A percentile compares a stretch with the other conserved stretches of the same genome.
Evolutionary conservation across 2,797 vertebrate genomes (phyloP).

Genomic region (Lerista edwardsae): DNA sequence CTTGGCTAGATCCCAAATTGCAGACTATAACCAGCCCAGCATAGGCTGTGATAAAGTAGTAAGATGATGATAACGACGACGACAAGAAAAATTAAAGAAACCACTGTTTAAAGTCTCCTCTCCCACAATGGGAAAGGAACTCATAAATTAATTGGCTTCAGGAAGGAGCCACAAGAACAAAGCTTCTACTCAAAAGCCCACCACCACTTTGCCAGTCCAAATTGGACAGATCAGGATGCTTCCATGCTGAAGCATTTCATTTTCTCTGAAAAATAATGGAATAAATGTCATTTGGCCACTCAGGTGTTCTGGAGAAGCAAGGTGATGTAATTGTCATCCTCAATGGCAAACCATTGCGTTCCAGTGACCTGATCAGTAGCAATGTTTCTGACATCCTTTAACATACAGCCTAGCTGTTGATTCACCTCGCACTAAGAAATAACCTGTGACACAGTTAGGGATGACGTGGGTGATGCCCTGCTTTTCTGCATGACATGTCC

Average conservation of each 20-base stretch:
- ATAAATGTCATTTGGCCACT: not conserved
- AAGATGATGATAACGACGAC: no score
- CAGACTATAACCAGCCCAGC: no score
- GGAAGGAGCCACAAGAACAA: conserved; percentile 1
- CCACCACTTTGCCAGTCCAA: not conserved
- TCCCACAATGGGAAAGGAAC: no score
- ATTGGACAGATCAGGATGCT: not conserved
- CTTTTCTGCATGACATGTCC: not conserved
- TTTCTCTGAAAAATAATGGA: not conserved
- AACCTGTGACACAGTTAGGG: not conserved
- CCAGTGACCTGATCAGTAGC: not conserved
- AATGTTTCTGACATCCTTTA: not conserved
- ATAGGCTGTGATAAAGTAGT: no score
- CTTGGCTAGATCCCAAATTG: no score
- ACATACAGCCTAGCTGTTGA: not conserved
- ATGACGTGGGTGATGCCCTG: not conserved
- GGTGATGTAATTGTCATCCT: no score
- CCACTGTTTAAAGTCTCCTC: no score
- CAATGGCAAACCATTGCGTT: not conserved
- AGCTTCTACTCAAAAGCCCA: not conserved
- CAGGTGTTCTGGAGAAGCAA: not conserved
- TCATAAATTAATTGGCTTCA: no score
- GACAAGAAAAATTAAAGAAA: no score
- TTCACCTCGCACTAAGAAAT: not conserved
- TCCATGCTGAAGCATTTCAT: not conserved